Evolutionary conservation across 2,113 vertebrate species (phyloP).

Genomic region (Eptesicus fuscus): DNA sequence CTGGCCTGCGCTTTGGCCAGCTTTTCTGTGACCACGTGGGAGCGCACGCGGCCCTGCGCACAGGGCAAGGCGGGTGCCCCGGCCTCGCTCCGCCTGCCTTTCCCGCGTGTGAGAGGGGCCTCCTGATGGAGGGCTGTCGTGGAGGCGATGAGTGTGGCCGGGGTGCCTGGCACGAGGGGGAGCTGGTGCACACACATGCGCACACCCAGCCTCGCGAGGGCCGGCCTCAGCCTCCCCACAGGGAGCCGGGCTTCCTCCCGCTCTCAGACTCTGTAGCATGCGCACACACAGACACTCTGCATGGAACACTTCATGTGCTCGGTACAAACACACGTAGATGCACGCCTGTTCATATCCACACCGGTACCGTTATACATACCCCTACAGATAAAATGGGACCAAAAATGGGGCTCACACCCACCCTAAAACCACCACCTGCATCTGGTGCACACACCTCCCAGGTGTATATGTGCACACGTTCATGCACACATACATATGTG

Average conservation of each 20-base stretch:
- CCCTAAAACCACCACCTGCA: background rate
- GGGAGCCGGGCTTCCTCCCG: background rate
- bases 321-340: rapidly evolving
- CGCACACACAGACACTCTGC: rapidly evolving
- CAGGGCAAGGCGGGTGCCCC: background rate
- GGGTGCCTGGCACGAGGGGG: rapidly evolving
- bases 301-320: background rate
- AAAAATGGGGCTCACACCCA: background rate
- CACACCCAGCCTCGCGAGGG: rapidly evolving
- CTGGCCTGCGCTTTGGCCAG: background rate
- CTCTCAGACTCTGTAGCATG: rapidly evolving
- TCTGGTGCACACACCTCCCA: rapidly evolving
- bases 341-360: background rate
- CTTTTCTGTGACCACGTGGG: background rate
- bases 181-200: rapidly evolving
- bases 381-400: background rate
- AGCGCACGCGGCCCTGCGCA: background rate
- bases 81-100: rapidly evolving
- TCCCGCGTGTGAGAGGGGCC: rapidly evolving
- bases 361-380: rapidly evolving
- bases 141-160: rapidly evolving
- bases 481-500: background rate
- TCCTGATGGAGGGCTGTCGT: rapidly evolving
- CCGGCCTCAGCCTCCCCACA: rapidly evolving
- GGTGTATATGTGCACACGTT: rapidly evolving